Conservation (phyloP, 23 tunicate species). For the Diplosoma virens region DNA sequence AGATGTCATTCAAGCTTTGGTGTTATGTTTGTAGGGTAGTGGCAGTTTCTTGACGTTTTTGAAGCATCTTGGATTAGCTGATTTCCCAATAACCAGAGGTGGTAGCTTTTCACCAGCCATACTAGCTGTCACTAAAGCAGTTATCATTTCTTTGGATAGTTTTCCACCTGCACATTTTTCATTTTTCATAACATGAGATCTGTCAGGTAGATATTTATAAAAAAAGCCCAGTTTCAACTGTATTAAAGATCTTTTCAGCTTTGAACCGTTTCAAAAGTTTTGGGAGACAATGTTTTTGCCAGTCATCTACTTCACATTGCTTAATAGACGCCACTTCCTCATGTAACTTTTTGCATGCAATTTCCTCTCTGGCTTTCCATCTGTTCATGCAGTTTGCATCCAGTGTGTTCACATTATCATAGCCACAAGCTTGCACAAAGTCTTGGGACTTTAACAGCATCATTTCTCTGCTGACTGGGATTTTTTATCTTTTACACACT, state of each 20-base stretch:
- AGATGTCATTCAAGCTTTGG: background rate
- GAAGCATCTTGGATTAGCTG: too few relatives aligned
- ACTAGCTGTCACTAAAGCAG: too few relatives aligned
- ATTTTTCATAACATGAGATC: background rate
- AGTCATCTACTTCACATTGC: too few relatives aligned
- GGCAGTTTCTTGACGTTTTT: background rate
- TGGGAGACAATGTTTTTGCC: too few relatives aligned
- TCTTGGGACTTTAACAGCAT: background rate
- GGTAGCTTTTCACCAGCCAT: too few relatives aligned
- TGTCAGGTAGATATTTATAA: background rate
- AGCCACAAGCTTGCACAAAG: background rate
- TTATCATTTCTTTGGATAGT: background rate
- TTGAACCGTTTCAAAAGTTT: too few relatives aligned
- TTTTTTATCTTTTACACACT: background rate
- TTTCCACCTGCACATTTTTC: background rate
- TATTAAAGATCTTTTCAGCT: too few relatives aligned
- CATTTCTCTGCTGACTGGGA: too few relatives aligned
- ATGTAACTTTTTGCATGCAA: too few relatives aligned
- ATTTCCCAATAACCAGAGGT: too few relatives aligned
- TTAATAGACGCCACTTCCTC: too few relatives aligned
- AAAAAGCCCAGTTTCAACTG: too few relatives aligned
- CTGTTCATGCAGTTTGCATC: background rate
- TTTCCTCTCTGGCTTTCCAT: background rate
- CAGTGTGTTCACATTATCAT: background rate
- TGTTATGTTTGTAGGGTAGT: background rate